phyloP scores from a whole-genome alignment of 1,140 invertebrate genomes.

The Formica selysi region DNA sequence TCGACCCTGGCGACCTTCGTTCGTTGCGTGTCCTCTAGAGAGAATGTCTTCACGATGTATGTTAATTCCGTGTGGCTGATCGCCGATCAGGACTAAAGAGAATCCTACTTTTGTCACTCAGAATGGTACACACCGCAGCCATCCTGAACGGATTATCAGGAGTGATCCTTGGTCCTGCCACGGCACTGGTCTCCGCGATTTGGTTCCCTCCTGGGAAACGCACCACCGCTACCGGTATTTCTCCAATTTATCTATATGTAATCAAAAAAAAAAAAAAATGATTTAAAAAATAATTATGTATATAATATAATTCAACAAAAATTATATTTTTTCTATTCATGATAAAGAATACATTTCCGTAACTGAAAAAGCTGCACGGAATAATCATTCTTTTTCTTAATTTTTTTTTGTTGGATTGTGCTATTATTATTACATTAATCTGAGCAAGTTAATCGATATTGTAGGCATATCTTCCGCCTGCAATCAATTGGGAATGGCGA shows the following conservation, averaged over 20 bases:
- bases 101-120: conserved; percentile 60
- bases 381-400: too few species aligned
- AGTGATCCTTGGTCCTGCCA: conserved; percentile 81
- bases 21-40: conserved; percentile 73
- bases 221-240: conserved; percentile 82
- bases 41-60: conserved; percentile 75
- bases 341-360: too few species aligned
- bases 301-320: too few species aligned
- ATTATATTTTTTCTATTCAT: too few species aligned
- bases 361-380: too few species aligned
- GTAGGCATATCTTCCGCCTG: conserved; percentile 82
- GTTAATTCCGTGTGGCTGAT: conserved; percentile 13
- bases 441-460: not conserved
- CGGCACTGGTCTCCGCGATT: conserved; percentile 80
- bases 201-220: conserved; percentile 83
- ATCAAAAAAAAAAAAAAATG: too few species aligned
- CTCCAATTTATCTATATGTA: too few species aligned
- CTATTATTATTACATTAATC: not conserved
- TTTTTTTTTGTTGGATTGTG: too few species aligned
- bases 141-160: conserved; percentile 82
- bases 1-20: conserved; percentile 76
- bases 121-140: conserved; percentile 79
- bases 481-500: conserved; percentile 83
- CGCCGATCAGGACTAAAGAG: conserved; percentile 10
- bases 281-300: too few species aligned